Conservation (phyloP, 2,797 vertebrate species). For the Phylloscopus collybita region DNA sequence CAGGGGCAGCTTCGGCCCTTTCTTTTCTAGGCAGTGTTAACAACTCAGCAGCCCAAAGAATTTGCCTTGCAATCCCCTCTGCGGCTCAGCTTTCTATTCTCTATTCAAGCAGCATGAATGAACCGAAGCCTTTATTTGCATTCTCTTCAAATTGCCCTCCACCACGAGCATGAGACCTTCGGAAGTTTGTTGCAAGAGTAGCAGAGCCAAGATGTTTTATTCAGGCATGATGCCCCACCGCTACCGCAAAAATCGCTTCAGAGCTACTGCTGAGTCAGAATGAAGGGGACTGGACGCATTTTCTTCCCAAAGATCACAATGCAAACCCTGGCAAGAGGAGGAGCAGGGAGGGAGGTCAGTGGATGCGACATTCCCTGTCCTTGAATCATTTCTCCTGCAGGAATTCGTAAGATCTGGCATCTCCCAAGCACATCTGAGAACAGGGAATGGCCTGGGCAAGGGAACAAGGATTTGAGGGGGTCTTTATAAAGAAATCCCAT, state of each 20-base stretch:
- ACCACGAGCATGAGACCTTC: conserved; percentile 69
- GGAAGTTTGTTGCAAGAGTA: conserved; percentile 62
- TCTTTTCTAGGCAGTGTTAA: conserved; percentile 58
- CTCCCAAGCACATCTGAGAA: not conserved
- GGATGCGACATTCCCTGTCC: conserved; percentile 24
- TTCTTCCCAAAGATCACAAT: conserved; percentile 46
- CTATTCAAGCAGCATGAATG: conserved; percentile 69
- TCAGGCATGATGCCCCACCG: conserved; percentile 60
- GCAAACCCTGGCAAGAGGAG: not conserved
- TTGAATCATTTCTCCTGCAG: conserved; percentile 40
- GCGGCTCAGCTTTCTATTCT: conserved; percentile 55
- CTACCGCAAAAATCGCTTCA: conserved; percentile 59
- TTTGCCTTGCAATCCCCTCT: conserved; percentile 57
- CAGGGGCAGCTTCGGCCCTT: not conserved
- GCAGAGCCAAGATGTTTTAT: conserved; percentile 67
- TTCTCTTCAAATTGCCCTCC: conserved; percentile 74
- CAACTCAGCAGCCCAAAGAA: conserved; percentile 36
- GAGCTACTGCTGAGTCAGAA: conserved; percentile 70
- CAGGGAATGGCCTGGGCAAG: not conserved
- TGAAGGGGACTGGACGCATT: conserved; percentile 41
- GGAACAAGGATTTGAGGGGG: not conserved
- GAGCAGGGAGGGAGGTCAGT: not conserved
- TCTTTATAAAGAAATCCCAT: not conserved
- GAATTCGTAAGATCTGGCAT: not conserved
- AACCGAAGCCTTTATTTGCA: conserved; percentile 71